A percentile compares a stretch with the other conserved stretches of the same genome.
Evolutionary conservation across 2,888 invertebrate genomes (phyloP).

Genomic region (Drosophila pseudotalamancana): DNA sequence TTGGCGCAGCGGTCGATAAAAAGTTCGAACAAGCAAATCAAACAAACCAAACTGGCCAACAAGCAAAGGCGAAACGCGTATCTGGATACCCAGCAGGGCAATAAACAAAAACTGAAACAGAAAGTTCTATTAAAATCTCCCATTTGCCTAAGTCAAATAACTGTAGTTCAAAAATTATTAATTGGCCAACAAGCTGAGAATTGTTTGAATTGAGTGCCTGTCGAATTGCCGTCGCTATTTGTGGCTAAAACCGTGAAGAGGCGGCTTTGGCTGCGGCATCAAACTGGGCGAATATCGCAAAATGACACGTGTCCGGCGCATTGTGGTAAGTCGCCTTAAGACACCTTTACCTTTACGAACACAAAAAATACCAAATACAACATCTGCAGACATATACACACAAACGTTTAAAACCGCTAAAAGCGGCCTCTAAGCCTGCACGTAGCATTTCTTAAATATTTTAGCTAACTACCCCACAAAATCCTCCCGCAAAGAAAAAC

Average conservation of each 20-base stretch:
- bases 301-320: slow-evolving; percentile 82
- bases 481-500: neutral
- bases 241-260: neutral
- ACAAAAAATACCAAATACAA: too few species aligned
- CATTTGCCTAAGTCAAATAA: neutral
- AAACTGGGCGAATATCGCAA: slow-evolving; percentile 73
- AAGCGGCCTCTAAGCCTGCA: slow-evolving; percentile 27
- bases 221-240: slow-evolving; percentile 45
- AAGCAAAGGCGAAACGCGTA: slow-evolving; percentile 51
- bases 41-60: slow-evolving; percentile 6
- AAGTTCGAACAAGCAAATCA: slow-evolving; percentile 12
- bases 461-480: slow-evolving; percentile 2
- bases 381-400: neutral
- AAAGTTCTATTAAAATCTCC: neutral
- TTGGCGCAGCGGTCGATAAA: slow-evolving; percentile 82
- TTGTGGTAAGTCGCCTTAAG: slow-evolving; percentile 72
- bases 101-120: slow-evolving; percentile 26
- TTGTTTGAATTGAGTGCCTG: slow-evolving; percentile 4
- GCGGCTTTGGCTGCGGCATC: slow-evolving; percentile 40
- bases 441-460: slow-evolving; percentile 46
- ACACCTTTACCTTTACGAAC: slow-evolving; percentile 8
- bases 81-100: slow-evolving; percentile 24
- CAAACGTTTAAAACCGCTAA: slow-evolving; percentile 9
- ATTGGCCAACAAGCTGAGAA: neutral
- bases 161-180: neutral